Evolutionary conservation across 2,888 invertebrate genomes (phyloP), one percentile per base, ranked within the genome.

Genomic region (Dolichopus griseipennis): DNA sequence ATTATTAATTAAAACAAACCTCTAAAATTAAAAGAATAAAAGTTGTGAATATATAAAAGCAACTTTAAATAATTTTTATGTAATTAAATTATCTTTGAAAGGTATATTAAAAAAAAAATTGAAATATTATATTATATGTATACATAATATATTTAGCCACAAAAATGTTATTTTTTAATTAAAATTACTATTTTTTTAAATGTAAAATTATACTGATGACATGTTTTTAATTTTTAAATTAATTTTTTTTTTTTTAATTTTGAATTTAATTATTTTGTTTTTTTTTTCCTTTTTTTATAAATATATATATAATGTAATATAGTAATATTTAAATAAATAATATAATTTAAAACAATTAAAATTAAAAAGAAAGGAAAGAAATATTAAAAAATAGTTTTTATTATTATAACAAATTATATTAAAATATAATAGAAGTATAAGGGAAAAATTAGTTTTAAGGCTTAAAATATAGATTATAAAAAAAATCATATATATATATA

Each of bases 151-250:
- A 41, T 41, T 52, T 52, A 52, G 52, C 52, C 52, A 52, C 52
- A 52, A 52, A 52, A 9, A 27, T 4, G 15, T 52, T 18, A 52
- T 52, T 52, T 52, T 52, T 52, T 18, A 52, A 52, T 52, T 6
- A 52, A 15, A 52, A 52, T 52, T 52, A 52, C n/a, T 52, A 52
- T 52, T 52, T 52, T 52, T 52, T 52, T 52, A 52, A 37, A 52
- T 52, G 6, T 52, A 52, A 52, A 6, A 52, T 52, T 52, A 52
- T 18, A 52, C 15, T 52, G 9, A 52, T 52, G 18, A 52, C 52
- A 52, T 52, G 52, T 52, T 52, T 52, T 52, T 52, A 18, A 52
- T 12, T 27, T 27, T 27, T 27, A 27, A 27, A 27, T 27, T 52
- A 52, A 18, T n/a, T n/a, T n/a, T n/a, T n/a, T n/a, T n/a, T n/a